These are phyloP conservation scores for Hylaea fasciaria DNA, from an alignment of 2,888 invertebrate genomes.

Conservation along the genomic window DNA sequence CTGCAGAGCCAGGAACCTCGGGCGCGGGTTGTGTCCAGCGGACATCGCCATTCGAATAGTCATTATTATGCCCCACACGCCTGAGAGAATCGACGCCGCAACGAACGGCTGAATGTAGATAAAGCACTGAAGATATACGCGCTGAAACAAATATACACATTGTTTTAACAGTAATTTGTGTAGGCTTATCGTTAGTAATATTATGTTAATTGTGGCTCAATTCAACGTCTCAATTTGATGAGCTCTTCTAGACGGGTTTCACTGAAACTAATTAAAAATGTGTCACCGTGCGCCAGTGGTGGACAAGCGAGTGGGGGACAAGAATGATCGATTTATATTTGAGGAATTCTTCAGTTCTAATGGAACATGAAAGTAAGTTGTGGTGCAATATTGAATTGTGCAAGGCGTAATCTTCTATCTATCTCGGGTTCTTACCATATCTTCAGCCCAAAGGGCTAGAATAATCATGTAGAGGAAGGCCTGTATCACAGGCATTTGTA, in stretches of 20 bases:
- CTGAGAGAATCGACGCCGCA: slow-evolving; percentile 87
- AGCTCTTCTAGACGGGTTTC: no score
- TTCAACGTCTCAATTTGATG: no score
- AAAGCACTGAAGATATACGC: slow-evolving; percentile 57
- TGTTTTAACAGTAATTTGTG: not conserved
- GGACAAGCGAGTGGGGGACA: no score
- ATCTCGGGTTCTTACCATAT: slow-evolving; percentile 81
- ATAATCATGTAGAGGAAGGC: slow-evolving; percentile 85
- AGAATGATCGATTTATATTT: no score
- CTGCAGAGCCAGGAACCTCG: slow-evolving; percentile 86
- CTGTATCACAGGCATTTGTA: slow-evolving; percentile 89
- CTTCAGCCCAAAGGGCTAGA: slow-evolving; percentile 86
- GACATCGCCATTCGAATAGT: slow-evolving; percentile 75
- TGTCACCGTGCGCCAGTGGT: no score
- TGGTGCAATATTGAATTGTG: not conserved
- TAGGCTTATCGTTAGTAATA: no score
- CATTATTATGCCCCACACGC: slow-evolving; percentile 89
- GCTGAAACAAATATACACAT: slow-evolving; percentile 27
- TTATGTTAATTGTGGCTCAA: no score
- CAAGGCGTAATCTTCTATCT: no score
- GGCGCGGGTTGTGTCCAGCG: slow-evolving; percentile 75
- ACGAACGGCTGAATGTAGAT: slow-evolving; percentile 87
- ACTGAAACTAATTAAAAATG: no score
- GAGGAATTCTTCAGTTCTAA: no score
- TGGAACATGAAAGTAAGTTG: no score